Base-by-base conservation (phyloP, 2,888 invertebrate species). In the Adelognathus sp. region DNA sequence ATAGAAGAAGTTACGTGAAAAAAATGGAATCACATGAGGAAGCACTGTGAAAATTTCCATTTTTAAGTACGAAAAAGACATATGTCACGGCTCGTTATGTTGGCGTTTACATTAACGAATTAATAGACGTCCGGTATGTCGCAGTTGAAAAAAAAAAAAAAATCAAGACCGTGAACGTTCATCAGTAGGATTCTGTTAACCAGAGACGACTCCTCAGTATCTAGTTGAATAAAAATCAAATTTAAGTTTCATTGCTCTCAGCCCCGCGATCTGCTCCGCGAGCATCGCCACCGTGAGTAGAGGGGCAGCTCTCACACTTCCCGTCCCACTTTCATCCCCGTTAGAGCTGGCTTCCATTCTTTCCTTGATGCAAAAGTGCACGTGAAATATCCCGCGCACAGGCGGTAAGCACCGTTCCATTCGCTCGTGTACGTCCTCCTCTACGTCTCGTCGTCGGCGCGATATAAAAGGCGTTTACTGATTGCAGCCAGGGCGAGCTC, bases 271-370 rank as follows among this genome's bases (percentile, higher is more conserved):
- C 50, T 21, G n/a, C 50, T 21, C 21, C 7, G n/a, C 46, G 16
- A 16, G 44, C 61, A 56, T 63, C 21, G 52, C 60, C 36, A 29
- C 33, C 39, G 16, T 27, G 16, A 75, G 41, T 21, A n/a, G n/a
- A n/a, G 44, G 36, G 50, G 24, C 18, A 27, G 14, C 41, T 29
- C 54, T 54, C 54, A 29, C 54, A 29, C 54, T 29, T 54, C 54
- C 21, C 54, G 54, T 29, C 29, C 54, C 21, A 24, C 39, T 24
- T 83, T 80, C 84, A 80, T 84, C 82, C 81, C 86, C 78, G 61
- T 50, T 46, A 61, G 67, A 74, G 61, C 67, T 27, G 50, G 46
- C 33, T 33, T 61, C 52, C 52, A 44, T 74, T 61, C 67, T 70
- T 70, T 14, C 9, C 41, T 60, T 46, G 24, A 74, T 60, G 66